These are phyloP conservation scores for Acanthisitta chloris DNA, from an alignment of 2,113 vertebrate genomes.

Conservation along the genomic window DNA sequence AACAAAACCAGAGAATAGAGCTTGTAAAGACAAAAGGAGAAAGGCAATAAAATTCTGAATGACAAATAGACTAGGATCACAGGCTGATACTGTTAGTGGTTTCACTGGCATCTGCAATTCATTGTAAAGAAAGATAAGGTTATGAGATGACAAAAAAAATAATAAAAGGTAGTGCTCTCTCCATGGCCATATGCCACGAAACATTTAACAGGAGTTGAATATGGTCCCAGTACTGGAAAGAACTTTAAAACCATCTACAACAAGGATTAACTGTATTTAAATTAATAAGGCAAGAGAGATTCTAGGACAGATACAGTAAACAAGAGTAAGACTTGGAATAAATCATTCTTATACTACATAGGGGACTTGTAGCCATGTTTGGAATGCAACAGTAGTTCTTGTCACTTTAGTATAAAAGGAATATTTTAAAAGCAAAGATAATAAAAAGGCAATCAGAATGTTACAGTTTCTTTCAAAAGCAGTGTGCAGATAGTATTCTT, in stretches of 20 bases:
- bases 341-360: neutral
- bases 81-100: conserved; percentile 30
- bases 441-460: neutral
- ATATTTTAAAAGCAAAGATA: neutral
- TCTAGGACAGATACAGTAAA: neutral
- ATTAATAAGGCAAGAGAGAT: neutral
- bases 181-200: neutral
- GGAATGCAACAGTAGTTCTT: neutral
- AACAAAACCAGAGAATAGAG: conserved; percentile 48
- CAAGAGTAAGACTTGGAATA: neutral
- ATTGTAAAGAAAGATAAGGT: conserved; percentile 25
- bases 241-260: neutral
- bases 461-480: neutral
- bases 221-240: neutral
- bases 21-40: conserved; percentile 48
- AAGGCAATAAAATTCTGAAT: conserved; percentile 61
- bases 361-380: neutral
- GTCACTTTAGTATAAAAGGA: neutral
- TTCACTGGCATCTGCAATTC: conserved; percentile 41
- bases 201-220: neutral
- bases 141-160: neutral
- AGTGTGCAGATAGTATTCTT: neutral
- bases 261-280: conserved; percentile 17
- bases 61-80: conserved; percentile 52
- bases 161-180: neutral